These are phyloP conservation scores for Notospermus geniculatus DNA, from an alignment of 1,140 invertebrate species.

Conservation along the genomic window DNA sequence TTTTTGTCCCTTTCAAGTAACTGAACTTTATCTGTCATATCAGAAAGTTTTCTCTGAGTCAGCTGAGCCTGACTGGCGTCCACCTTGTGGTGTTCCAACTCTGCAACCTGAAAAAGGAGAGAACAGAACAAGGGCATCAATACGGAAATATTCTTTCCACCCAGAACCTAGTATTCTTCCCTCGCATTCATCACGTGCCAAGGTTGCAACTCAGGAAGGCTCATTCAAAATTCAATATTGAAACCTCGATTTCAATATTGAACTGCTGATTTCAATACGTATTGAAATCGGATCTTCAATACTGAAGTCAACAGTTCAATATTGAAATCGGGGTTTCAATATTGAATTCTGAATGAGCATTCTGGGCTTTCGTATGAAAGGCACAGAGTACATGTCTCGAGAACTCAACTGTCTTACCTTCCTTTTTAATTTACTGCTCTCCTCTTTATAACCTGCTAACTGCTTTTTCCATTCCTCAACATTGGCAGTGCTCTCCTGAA, in stretches of 20 bases:
- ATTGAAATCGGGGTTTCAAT: no score
- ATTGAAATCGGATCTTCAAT: no score
- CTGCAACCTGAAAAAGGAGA: not conserved
- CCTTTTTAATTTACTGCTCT: constrained; percentile 84
- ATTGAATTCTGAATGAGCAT: no score
- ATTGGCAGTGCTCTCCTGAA: constrained; percentile 96
- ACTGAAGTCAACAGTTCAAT: no score
- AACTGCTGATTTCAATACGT: no score
- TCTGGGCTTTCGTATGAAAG: not conserved
- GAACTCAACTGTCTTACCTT: constrained; percentile 50
- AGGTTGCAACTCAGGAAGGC: not conserved
- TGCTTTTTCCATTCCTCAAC: constrained; percentile 98
- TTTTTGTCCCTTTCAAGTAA: constrained; percentile 3
- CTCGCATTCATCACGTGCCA: not conserved
- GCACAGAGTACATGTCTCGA: not conserved
- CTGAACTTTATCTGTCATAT: constrained; percentile 11
- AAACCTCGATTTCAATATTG: no score
- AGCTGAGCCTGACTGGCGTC: not conserved
- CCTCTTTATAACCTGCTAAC: constrained; percentile 92
- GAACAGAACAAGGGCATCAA: not conserved
- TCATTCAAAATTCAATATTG: no score
- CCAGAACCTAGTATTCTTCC: not conserved
- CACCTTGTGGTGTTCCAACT: no score
- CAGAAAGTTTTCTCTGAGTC: constrained; percentile 10
- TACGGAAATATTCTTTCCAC: not conserved